Evolutionary conservation across 2,888 invertebrate genomes (phyloP).

Genomic region (Gnatocerus cornutus): DNA sequence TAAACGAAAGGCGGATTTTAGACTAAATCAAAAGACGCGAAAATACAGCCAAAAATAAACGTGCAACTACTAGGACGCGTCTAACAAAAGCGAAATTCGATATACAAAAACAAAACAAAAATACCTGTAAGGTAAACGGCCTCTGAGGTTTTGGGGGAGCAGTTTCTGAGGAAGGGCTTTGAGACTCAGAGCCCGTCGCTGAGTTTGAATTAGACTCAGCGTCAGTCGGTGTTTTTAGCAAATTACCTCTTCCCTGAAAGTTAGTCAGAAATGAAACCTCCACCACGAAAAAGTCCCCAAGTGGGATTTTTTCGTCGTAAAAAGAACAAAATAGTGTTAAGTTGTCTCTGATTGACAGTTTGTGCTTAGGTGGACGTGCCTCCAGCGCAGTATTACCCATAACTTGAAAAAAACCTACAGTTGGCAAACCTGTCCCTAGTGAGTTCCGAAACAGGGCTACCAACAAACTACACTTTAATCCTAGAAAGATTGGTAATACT

Average conservation of each 20-base stretch:
- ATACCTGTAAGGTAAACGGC: slow-evolving; percentile 77
- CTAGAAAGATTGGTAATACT: too few species aligned
- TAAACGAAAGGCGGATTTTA: slow-evolving; percentile 31
- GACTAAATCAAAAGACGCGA: background rate
- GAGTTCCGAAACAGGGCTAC: too few species aligned
- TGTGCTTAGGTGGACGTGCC: slow-evolving; percentile 4
- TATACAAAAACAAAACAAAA: slow-evolving; percentile 53
- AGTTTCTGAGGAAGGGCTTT: slow-evolving; percentile 66
- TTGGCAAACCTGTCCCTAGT: too few species aligned
- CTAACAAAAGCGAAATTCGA: slow-evolving; percentile 41
- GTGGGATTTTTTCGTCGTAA: slow-evolving; percentile 21
- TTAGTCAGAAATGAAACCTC: slow-evolving; percentile 63
- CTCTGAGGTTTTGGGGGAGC: slow-evolving; percentile 73
- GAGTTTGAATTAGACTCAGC: slow-evolving; percentile 65
- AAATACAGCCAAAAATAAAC: background rate
- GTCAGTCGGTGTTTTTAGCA: slow-evolving; percentile 68
- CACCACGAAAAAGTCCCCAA: slow-evolving; percentile 49
- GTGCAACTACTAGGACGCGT: slow-evolving; percentile 30
- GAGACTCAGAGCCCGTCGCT: slow-evolving; percentile 66
- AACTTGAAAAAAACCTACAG: too few species aligned
- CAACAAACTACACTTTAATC: too few species aligned
- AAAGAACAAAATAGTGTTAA: slow-evolving; percentile 29
- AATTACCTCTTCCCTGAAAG: slow-evolving; percentile 72
- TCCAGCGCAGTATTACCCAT: background rate
- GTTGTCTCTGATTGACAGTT: slow-evolving; percentile 26